Conservation (phyloP, 2,888 invertebrate species). For the Cartodere bifasciata region DNA sequence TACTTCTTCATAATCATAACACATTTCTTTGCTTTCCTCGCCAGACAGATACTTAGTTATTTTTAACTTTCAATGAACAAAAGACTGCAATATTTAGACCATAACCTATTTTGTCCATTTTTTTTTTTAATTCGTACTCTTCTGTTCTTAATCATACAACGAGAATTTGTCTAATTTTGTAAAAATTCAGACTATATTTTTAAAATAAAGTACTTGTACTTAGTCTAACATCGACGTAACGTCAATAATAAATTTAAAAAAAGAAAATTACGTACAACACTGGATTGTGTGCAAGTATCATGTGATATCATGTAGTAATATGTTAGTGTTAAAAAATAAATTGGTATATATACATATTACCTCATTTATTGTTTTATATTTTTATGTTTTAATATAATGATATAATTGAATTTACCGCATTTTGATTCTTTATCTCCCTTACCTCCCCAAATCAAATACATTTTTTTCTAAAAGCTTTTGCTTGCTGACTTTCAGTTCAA, state of each 20-base stretch:
- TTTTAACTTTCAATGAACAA: constrained; percentile 15
- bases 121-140: too few species aligned
- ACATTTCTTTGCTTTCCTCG: too few species aligned
- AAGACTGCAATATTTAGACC: constrained; percentile 8
- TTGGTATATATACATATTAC: constrained; percentile 35
- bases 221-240: constrained; percentile 36
- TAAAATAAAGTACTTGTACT: constrained; percentile 30
- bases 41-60: constrained; percentile 7
- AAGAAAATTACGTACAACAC: constrained; percentile 39
- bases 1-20: too few species aligned
- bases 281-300: constrained; percentile 38
- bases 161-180: constrained; percentile 12
- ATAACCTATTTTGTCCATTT: too few species aligned
- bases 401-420: constrained; percentile 9
- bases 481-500: too few species aligned
- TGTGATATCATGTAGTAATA: constrained; percentile 40
- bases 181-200: constrained; percentile 17
- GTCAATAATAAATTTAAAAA: constrained; percentile 32
- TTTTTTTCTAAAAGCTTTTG: too few species aligned
- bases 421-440: constrained; percentile 5
- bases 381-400: constrained; percentile 30
- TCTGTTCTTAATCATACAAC: too few species aligned
- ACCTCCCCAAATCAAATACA: background rate
- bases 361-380: constrained; percentile 33
- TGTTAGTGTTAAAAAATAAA: constrained; percentile 39